phyloP scores from a whole-genome alignment of 1,140 invertebrate species.

The Palaemon carinicauda region DNA sequence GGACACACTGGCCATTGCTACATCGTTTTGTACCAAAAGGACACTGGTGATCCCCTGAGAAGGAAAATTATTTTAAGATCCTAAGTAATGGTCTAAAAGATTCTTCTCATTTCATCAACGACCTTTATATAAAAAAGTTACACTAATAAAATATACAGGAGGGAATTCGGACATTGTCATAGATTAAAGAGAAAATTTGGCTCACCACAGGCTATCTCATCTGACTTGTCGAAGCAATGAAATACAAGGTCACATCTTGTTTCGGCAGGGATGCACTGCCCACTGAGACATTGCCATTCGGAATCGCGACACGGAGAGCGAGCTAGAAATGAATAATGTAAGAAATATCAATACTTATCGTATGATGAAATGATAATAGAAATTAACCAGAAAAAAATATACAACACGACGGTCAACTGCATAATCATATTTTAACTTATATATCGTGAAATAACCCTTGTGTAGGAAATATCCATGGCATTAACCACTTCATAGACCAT shows the following conservation, averaged over 20 bases:
- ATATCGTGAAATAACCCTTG: too few relatives aligned
- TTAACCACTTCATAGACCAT: too few relatives aligned
- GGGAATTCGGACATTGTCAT: background rate
- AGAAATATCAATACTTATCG: background rate
- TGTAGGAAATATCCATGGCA: too few relatives aligned
- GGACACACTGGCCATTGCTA: background rate
- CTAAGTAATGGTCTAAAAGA: too few relatives aligned
- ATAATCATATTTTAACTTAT: too few relatives aligned
- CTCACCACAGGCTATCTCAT: constrained; percentile 17
- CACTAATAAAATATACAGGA: background rate
- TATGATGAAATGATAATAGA: too few relatives aligned
- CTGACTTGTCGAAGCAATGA: constrained; percentile 1
- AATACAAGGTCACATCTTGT: background rate
- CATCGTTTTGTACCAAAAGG: background rate
- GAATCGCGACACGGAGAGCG: background rate
- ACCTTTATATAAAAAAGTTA: background rate
- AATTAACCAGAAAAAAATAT: too few relatives aligned
- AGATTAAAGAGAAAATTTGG: background rate
- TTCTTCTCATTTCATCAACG: too few relatives aligned
- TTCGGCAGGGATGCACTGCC: background rate
- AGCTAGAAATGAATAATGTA: background rate
- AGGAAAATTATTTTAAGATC: background rate
- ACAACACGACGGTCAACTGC: too few relatives aligned
- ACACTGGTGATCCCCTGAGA: background rate
- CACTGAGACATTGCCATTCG: background rate